phyloP scores from a whole-genome alignment of 2,113 vertebrate genomes.

The Antigone vipio region DNA sequence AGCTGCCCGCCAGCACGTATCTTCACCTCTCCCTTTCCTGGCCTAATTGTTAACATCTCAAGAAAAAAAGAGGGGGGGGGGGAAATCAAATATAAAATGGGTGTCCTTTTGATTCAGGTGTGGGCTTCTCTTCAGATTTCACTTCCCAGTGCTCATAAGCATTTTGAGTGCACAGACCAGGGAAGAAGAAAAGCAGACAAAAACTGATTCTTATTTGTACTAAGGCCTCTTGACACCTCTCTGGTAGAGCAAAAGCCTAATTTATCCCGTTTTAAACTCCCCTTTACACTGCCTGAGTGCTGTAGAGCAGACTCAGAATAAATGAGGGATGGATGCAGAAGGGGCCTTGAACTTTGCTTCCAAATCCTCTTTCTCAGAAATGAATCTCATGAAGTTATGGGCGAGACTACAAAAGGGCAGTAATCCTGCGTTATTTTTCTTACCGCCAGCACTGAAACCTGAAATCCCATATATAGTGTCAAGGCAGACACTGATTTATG shows the following conservation, averaged over 20 bases:
- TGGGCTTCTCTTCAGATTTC: background rate
- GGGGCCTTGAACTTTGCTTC: background rate
- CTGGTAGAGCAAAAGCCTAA: background rate
- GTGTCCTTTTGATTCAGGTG: background rate
- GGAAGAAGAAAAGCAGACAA: background rate
- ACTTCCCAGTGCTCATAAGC: background rate
- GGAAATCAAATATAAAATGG: background rate
- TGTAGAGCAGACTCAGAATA: background rate
- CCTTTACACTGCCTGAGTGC: background rate
- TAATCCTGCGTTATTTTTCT: background rate
- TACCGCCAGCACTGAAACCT: background rate
- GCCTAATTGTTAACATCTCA: background rate
- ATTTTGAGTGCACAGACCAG: background rate
- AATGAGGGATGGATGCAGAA: background rate
- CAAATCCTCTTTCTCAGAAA: background rate
- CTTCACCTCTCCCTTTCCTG: background rate
- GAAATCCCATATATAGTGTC: background rate
- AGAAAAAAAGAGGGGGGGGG: accelerated
- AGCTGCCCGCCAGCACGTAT: background rate
- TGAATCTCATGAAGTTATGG: background rate
- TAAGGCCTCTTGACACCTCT: background rate
- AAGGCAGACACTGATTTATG: background rate
- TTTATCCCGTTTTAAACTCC: background rate
- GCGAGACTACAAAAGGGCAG: background rate
- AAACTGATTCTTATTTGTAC: background rate